Conservation (phyloP, 2,113 vertebrate species). For the Carettochelys insculpta region DNA sequence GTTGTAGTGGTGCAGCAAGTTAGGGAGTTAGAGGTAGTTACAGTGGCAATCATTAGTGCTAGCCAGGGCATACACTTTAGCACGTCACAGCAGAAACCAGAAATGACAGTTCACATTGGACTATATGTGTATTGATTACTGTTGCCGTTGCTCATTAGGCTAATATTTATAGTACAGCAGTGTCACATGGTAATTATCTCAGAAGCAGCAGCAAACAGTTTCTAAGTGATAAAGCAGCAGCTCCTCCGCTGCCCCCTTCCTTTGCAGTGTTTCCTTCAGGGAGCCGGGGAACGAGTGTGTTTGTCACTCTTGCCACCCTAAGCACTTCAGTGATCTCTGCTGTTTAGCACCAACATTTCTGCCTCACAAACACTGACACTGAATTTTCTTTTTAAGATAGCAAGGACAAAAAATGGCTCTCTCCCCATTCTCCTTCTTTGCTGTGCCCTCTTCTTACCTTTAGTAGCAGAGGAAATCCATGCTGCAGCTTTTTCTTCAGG, state of each 20-base stretch:
- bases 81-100: not conserved
- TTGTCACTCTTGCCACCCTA: conserved; percentile 50
- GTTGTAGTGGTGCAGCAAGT: not conserved
- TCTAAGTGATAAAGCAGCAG: conserved; percentile 24
- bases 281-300: conserved; percentile 18
- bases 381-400: conserved; percentile 71
- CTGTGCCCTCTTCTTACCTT: conserved; percentile 66
- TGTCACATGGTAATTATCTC: conserved; percentile 33
- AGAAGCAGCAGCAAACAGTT: conserved; percentile 21
- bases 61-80: not conserved
- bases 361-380: conserved; percentile 39
- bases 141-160: not conserved
- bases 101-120: not conserved
- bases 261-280: conserved; percentile 40
- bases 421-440: conserved; percentile 34
- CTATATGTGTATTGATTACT: conserved; percentile 14
- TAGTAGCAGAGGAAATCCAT: conserved; percentile 58
- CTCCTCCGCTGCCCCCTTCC: conserved; percentile 7
- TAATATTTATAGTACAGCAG: not conserved
- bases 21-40: not conserved
- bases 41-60: not conserved
- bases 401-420: conserved; percentile 59
- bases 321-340: conserved; percentile 59
- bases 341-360: conserved; percentile 60
- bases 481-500: conserved; percentile 45